Evolutionary conservation across 2,797 vertebrate species (phyloP).

Genomic region (Dendrocincla fuliginosa): DNA sequence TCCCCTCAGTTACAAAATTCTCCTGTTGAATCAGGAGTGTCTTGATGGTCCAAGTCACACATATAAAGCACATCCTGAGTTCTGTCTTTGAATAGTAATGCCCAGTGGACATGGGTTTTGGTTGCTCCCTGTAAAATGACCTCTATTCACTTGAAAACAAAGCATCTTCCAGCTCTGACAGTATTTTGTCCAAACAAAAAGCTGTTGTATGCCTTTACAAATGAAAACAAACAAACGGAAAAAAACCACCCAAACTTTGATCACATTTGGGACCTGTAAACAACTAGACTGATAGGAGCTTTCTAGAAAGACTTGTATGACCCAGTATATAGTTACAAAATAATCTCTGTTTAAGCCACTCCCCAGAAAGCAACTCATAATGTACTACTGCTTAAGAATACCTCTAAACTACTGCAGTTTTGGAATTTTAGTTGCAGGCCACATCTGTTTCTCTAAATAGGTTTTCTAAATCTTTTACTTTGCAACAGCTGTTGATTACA

Average conservation of each 20-base stretch:
- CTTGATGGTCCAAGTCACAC: not conserved
- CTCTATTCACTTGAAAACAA: not conserved
- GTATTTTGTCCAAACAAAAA: not conserved
- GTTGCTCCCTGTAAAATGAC: not conserved
- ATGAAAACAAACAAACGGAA: not conserved
- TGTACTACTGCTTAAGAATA: not conserved
- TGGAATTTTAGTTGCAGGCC: not conserved
- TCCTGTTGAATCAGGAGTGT: not conserved
- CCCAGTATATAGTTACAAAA: not conserved
- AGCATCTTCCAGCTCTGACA: not conserved
- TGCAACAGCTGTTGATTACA: slow-evolving; percentile 36
- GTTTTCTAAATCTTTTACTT: slow-evolving; percentile 32
- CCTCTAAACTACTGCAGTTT: not conserved
- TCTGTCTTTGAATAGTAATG: not conserved
- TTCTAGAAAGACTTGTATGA: not conserved
- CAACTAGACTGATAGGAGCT: not conserved
- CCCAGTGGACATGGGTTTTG: slow-evolving; percentile 21
- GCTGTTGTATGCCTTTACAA: slow-evolving; percentile 8
- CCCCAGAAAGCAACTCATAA: not conserved
- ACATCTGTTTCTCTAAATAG: slow-evolving; percentile 14
- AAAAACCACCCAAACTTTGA: not conserved
- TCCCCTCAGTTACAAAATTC: not conserved
- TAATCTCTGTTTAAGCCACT: not conserved
- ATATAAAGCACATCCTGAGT: not conserved
- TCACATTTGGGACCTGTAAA: not conserved